Evolutionary conservation across 2,888 invertebrate genomes (phyloP), one percentile per base, ranked within the genome.

Genomic region (Acheta domesticus): DNA sequence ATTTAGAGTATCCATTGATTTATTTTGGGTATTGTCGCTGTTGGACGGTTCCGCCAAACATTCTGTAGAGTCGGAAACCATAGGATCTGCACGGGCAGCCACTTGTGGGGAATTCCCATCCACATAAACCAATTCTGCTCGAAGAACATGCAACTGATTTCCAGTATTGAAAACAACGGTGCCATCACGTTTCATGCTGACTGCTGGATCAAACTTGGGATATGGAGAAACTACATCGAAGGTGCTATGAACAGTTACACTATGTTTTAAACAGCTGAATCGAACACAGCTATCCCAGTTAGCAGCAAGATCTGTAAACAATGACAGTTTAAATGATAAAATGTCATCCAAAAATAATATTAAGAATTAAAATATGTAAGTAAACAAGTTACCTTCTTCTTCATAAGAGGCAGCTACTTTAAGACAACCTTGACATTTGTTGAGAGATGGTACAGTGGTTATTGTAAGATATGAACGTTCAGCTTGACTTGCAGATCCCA

Each of bases 231-330:
- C 94, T 83, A 96, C 93, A 85, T 95, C 95, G 86, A 96, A 96
- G 85, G 94, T 95, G 83, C 96, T 96, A 87, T 98, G 97, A 82
- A 97, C 92, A 77, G 96, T 96, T 83, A 96, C 92, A 85, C 96
- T 96, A 86, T 98, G 97, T 85, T 93, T 92, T 80, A 96, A 88
- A 86, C 98, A 98, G 83, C 93, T 86, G 85, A 91, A 91, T 78
- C 92, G 90, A 84, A 91, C 91, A 83, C 91, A 91, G 81, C 87
- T 86, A 82, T 89, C 88, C 88, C 88, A 89, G 81, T 87, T 88
- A n/a, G 88, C 89, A 74, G 88, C 89, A 78, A 89, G 85, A 83
- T 89, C 89, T 89, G 78, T 12, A 36, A 36, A 8, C 36, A 36
- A 36, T 36, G 5, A 36, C 36, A 36, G 36, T 36, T 36, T 36